phyloP scores from a whole-genome alignment of 2,888 invertebrate genomes.

The Stegophylla sp. region DNA sequence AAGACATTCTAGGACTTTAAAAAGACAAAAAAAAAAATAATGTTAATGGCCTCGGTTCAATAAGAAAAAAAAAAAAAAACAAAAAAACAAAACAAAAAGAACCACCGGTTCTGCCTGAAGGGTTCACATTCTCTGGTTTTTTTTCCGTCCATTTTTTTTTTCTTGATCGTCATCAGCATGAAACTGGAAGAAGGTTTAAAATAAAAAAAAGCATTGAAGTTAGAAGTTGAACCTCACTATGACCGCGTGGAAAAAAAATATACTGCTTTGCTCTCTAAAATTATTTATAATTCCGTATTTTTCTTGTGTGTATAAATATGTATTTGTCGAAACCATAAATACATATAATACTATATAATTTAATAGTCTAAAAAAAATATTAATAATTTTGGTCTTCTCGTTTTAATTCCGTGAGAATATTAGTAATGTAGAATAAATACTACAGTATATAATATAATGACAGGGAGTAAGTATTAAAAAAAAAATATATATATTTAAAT shows the following conservation, averaged over 20 bases:
- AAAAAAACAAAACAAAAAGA: conserved; percentile 59
- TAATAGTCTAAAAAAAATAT: background rate
- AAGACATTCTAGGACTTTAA: conserved; percentile 59
- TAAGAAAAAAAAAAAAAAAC: conserved; percentile 45
- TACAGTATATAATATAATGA: background rate
- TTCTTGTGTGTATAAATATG: background rate
- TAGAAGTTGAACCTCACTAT: conserved; percentile 35
- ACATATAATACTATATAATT: background rate
- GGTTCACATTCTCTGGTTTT: conserved; percentile 57
- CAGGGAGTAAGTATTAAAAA: too few species aligned
- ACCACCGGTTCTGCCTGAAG: conserved; percentile 59
- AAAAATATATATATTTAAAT: too few species aligned
- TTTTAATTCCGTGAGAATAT: background rate
- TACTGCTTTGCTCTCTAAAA: background rate
- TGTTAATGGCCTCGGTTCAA: conserved; percentile 56
- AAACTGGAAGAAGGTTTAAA: conserved; percentile 37
- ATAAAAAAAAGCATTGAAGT: conserved; percentile 27
- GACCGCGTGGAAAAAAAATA: conserved; percentile 13
- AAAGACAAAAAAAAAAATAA: conserved; percentile 55
- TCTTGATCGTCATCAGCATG: conserved; percentile 39
- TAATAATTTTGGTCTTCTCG: background rate
- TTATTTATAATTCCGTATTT: conserved; percentile 13
- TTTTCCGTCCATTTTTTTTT: conserved; percentile 49
- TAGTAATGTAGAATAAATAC: background rate
- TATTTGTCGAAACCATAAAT: background rate